Base-by-base conservation (phyloP, 1,140 invertebrate genomes). In the Drosophila virilis region DNA sequence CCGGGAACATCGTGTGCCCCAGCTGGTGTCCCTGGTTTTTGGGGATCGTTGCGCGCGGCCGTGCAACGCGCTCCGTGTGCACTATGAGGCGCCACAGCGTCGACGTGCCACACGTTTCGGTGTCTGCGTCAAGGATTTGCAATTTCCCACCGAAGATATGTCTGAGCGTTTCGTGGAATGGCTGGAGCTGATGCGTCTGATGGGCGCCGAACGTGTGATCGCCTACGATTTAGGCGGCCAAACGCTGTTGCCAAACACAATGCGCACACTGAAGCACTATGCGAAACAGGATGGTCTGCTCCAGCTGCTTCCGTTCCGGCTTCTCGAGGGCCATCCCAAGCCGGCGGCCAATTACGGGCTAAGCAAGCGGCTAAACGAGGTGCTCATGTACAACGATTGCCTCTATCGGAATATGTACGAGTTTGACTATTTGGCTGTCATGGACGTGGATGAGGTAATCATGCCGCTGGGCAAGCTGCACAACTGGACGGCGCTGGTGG, bases 381-480 rank as follows among this genome's bases (percentile, higher is more conserved):
- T 99, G 17, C 97, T 99, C 69, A 97, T 97, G 0, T 98, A 98
- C 93, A 98, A 98, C 92, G 98, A 99, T 91, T 99, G 98, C 90
- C 93, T 98, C 1, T 98, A 99, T 93, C 95, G 97, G 60, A 96
- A 97, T 90, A 94, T 98, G 93, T 97, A 98, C 92, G 94, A 95
- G 46, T 98, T 98, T 90, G 95, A 97, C 48, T 98, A 97, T 93
- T 95, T 99, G 32, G 96, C 96, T 0, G 93, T 98, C 4, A 92
- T 98, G 17, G 98, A 99, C 88, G 96, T 97, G 42, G 98, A 99
- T 91, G 98, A 99, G 92, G 95, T 98, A 35, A 98, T 98, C 65
- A 97, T 98, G 95, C 98, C 85, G 2, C 32, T 84, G 48, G 77
- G 70, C 7, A 0, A 95, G 93, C 9, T 52, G 0, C 28, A 8